These are phyloP conservation scores for Amblyjoppa proteus DNA, from an alignment of 2,888 invertebrate species.

Conservation along the genomic window DNA sequence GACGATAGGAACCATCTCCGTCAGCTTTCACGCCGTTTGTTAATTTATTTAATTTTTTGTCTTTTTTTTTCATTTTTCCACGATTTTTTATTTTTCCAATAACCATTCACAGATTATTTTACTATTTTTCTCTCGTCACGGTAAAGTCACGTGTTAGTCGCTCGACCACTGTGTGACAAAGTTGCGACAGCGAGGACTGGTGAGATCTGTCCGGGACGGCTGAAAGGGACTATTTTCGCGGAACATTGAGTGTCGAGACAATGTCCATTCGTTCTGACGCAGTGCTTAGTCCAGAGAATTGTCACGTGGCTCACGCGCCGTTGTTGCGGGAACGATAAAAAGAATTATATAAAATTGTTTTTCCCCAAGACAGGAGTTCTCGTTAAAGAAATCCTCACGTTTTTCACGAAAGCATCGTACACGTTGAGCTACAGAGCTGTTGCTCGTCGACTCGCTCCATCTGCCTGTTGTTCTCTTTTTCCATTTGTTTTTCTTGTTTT, in stretches of 20 bases:
- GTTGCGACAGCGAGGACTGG: slow-evolving; percentile 56
- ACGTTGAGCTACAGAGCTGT: neutral
- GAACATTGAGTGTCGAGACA: slow-evolving; percentile 21
- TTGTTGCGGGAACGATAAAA: slow-evolving; percentile 27
- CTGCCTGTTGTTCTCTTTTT: slow-evolving; percentile 6
- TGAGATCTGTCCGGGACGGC: slow-evolving; percentile 16
- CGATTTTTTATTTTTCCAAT: neutral
- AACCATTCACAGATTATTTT: neutral
- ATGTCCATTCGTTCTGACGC: slow-evolving; percentile 31
- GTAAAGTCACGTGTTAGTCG: neutral
- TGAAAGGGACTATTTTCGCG: slow-evolving; percentile 18
- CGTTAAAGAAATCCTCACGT: neutral
- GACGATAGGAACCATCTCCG: neutral
- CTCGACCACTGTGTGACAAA: neutral
- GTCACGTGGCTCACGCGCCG: neutral
- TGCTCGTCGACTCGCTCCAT: neutral
- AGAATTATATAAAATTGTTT: slow-evolving; percentile 35
- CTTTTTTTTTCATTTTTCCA: neutral
- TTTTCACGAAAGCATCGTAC: slow-evolving; percentile 15
- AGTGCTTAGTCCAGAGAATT: neutral
- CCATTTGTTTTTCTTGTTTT: neutral
- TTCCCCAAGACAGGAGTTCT: neutral
- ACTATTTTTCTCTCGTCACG: neutral
- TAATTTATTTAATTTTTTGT: neutral
- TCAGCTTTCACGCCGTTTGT: neutral